Percentiles rank a stretch among this genome's conserved stretches.
Conservation (phyloP, 2,888 invertebrate species). For the Incurvaria masculella region DNA sequence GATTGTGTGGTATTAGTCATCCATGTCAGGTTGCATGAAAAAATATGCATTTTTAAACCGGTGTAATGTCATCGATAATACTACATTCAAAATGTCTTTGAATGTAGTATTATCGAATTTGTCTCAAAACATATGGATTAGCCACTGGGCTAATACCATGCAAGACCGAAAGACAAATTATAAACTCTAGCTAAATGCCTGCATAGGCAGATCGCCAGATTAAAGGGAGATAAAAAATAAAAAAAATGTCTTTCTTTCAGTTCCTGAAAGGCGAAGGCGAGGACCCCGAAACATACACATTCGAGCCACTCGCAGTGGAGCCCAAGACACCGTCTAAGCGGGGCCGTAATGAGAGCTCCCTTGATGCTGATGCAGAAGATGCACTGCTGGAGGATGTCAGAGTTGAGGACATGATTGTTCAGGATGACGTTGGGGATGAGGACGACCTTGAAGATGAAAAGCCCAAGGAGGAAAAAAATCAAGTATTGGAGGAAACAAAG, state of each 20-base stretch:
- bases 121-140: too few relatives aligned
- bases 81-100: too few relatives aligned
- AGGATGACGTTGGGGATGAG: slow-evolving; percentile 45
- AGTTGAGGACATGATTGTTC: slow-evolving; percentile 51
- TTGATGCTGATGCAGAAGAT: slow-evolving; percentile 31
- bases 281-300: slow-evolving; percentile 69
- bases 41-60: too few relatives aligned
- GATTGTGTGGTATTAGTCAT: too few relatives aligned
- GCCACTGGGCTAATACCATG: too few relatives aligned
- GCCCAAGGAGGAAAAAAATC: slow-evolving; percentile 31
- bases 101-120: too few relatives aligned
- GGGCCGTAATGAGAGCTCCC: slow-evolving; percentile 37
- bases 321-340: slow-evolving; percentile 47
- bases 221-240: too few relatives aligned
- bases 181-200: too few relatives aligned
- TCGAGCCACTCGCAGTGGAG: slow-evolving; percentile 47
- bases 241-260: slow-evolving; percentile 52
- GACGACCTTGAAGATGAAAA: slow-evolving; percentile 30
- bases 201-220: too few relatives aligned
- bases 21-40: too few relatives aligned
- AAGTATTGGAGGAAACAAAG: neutral
- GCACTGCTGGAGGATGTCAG: slow-evolving; percentile 14
- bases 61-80: too few relatives aligned
- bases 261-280: slow-evolving; percentile 66
- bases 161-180: too few relatives aligned